phyloP scores from a whole-genome alignment of 2,797 vertebrate species.

The Gymnothorax javanicus region DNA sequence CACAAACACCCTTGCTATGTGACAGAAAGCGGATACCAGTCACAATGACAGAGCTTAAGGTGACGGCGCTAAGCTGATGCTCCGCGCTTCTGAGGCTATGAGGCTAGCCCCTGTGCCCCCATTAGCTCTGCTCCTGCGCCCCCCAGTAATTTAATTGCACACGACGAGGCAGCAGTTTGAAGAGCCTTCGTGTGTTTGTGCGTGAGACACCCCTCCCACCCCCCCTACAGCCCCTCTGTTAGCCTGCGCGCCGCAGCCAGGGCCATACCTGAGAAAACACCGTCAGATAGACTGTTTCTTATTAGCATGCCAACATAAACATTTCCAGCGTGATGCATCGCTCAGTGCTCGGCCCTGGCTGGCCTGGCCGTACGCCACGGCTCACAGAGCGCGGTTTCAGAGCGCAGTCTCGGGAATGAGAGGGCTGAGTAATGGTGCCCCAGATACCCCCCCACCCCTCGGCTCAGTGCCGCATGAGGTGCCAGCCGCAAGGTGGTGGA shows the following conservation, averaged over 20 bases:
- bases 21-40: slow-evolving; percentile 7
- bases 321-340: slow-evolving; percentile 48
- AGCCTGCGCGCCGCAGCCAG: background rate
- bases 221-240: background rate
- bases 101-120: background rate
- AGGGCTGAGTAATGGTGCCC: background rate
- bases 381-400: background rate
- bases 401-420: background rate
- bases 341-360: slow-evolving; percentile 36
- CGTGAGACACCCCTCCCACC: background rate
- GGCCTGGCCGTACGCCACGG: background rate
- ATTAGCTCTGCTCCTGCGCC: background rate
- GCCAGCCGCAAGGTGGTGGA: background rate
- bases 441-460: background rate
- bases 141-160: background rate
- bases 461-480: background rate
- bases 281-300: slow-evolving; percentile 36
- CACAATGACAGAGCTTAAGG: background rate
- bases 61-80: background rate
- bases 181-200: slow-evolving; percentile 14
- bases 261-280: slow-evolving; percentile 27
- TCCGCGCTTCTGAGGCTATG: background rate
- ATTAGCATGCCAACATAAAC: slow-evolving; percentile 51
- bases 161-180: background rate
- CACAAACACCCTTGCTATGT: background rate